Conservation (phyloP, 2,113 vertebrate species). For the Alexandromys fortis region DNA sequence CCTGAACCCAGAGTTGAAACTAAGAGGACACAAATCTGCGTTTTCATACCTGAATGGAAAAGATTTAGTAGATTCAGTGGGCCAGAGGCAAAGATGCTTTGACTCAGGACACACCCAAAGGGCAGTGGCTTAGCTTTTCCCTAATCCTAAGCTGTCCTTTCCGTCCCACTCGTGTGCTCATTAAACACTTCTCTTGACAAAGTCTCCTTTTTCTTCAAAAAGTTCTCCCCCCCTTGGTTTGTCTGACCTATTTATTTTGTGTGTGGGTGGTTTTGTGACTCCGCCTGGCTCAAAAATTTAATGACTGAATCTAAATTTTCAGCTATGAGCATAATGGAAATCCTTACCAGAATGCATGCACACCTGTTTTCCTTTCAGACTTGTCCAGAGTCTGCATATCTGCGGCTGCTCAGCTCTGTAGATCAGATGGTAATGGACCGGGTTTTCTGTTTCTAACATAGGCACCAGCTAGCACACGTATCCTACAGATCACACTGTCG, state of each 20-base stretch:
- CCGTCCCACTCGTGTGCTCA: background rate
- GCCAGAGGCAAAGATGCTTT: background rate
- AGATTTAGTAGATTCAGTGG: constrained; percentile 10
- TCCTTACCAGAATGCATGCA: constrained; percentile 30
- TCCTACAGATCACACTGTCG: background rate
- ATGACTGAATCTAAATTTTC: constrained; percentile 55
- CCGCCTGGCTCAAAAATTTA: constrained; percentile 52
- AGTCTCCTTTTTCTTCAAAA: constrained; percentile 60
- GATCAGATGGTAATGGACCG: background rate
- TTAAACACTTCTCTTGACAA: constrained; percentile 42
- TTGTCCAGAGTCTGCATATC: background rate
- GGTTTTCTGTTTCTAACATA: background rate
- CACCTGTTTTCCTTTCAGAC: constrained; percentile 62
- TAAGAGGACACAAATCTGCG: background rate
- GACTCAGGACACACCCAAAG: constrained; percentile 1
- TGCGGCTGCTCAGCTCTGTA: background rate
- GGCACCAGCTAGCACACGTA: background rate
- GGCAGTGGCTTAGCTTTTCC: constrained; percentile 15
- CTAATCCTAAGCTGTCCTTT: background rate
- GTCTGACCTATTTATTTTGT: constrained; percentile 76
- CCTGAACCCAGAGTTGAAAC: constrained; percentile 43
- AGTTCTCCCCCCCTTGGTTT: background rate
- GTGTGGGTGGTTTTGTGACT: constrained; percentile 66
- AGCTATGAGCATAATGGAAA: constrained; percentile 62
- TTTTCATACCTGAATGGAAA: constrained; percentile 51